Evolutionary conservation across 1,140 invertebrate genomes (phyloP), one percentile per base, ranked within the genome.

Genomic region (Acarapis woodi): DNA sequence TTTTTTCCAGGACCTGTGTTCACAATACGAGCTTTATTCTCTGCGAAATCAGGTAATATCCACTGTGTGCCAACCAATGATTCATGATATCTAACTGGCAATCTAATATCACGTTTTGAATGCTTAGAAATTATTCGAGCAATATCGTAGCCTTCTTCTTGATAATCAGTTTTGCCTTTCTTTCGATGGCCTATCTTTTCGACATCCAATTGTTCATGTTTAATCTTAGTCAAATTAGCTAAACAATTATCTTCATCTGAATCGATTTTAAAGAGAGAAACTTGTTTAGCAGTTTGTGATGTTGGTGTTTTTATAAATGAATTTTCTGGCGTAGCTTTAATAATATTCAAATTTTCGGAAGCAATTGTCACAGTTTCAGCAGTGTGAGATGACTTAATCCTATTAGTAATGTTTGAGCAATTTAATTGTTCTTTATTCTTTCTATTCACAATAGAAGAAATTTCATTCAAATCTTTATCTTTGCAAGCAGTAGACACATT

Each of bases 31-130:
- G n/a, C n/a, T n/a, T n/a, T n/a, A n/a, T n/a, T n/a, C n/a, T n/a
- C n/a, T n/a, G n/a, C n/a, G n/a, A n/a, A n/a, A n/a, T 33, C 38
- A 2, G 38, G 29, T 6, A 39, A 32, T 14, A 39, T 20, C 38
- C 38, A 39, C 19, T 39, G 38, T 32, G 15, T 39, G 12, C 38
- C 38, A 14, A 39, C 10, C 12, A 39, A 18, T 2, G 30, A 23
- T 22, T 39, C 19, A 33, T 39, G 38, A 39, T 32, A 39, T n/a
- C 38, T 8, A 2, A 31, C 29, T 16, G 38, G 38, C 14, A 39
- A 33, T 33, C 38, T n/a, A 18, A 39, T 39, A 8, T 39, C 30
- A 35, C 38, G 29, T 20, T 39, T 39, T 16, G 37, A 38, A 15
- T 33, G 30, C 9, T 16, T 8, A 22, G 19, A 12, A 10, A 18